Conservation (phyloP, 2,888 invertebrate genomes). For the Eristalinus sepulchralis region DNA sequence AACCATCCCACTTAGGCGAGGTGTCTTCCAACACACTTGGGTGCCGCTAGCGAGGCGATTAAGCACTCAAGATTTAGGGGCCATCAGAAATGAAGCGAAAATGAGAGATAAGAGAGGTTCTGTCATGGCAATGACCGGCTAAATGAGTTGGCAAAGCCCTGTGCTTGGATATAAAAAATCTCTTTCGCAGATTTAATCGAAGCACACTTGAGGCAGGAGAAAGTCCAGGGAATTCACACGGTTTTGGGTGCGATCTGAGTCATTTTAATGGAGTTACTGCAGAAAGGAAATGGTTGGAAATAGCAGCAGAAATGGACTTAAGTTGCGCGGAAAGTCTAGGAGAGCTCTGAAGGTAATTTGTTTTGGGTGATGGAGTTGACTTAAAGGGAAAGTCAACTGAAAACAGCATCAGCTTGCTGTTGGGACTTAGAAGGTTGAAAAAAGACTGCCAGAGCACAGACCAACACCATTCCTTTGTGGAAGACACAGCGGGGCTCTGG, state of each 20-base stretch:
- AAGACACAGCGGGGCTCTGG: too few relatives aligned
- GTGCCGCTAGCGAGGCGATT: neutral
- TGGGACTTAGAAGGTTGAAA: too few relatives aligned
- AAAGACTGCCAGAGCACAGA: too few relatives aligned
- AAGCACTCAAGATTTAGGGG: neutral
- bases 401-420: too few relatives aligned
- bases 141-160: neutral
- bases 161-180: neutral
- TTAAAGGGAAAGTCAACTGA: too few relatives aligned
- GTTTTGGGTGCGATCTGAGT: neutral
- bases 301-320: too few relatives aligned
- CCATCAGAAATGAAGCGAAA: neutral
- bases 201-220: neutral
- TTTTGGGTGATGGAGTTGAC: too few relatives aligned
- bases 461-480: too few relatives aligned
- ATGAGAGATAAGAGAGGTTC: neutral
- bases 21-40: neutral
- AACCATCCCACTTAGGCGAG: neutral
- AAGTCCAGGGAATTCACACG: neutral
- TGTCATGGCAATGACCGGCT: neutral
- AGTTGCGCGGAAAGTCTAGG: too few relatives aligned
- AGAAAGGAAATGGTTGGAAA: too few relatives aligned
- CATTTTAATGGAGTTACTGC: too few relatives aligned
- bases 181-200: neutral
- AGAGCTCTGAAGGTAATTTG: too few relatives aligned